Base-by-base conservation (phyloP, 2,888 invertebrate genomes). In the Malacosoma neustria region DNA sequence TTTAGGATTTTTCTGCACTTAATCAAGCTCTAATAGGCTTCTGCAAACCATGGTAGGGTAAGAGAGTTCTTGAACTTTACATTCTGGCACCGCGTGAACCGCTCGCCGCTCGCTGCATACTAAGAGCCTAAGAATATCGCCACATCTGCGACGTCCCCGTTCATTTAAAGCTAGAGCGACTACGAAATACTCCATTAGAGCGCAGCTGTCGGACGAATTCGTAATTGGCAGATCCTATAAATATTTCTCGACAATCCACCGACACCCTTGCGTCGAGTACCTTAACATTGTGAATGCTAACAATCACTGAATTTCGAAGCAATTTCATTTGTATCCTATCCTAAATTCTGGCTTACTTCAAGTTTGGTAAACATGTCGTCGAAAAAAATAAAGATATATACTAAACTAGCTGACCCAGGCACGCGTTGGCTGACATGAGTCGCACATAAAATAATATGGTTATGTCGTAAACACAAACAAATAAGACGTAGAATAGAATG, bases 151-250 rank as follows among this genome's bases (percentile, higher is more conserved):
- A 58, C 66, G 54, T 51, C 55, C 61, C 61, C 68, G 63, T 72
- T 74, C 73, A 75, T 77, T 79, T 79, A 64, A 72, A 76, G 72
- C 74, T 71, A 76, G 70, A 76, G 62, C 67, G 76, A 71, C 69
- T 75, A 72, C 74, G 61, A 67, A 75, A 74, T 74, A 72, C 73
- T 74, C 72, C 65, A 72, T 77, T 71, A 70, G 65, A 70, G 55
- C 69, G 53, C 79, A 79, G 76, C 71, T 75, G 79, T 64, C 57
- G 57, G 57, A 54, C 62, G 64, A 72, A 75, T 70, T 67, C 52
- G 68, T 75, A 74, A 74, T 76, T 72, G 66, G 71, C 59, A 58
- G 54, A 46, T 49, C 62, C 63, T 62, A 67, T 72, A 70, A 72
- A 73, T 70, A 73, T 67, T 64, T 66, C 54, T 52, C 48, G 41